Base-by-base conservation (phyloP, 2,797 vertebrate genomes). In the Sylvia borin region DNA sequence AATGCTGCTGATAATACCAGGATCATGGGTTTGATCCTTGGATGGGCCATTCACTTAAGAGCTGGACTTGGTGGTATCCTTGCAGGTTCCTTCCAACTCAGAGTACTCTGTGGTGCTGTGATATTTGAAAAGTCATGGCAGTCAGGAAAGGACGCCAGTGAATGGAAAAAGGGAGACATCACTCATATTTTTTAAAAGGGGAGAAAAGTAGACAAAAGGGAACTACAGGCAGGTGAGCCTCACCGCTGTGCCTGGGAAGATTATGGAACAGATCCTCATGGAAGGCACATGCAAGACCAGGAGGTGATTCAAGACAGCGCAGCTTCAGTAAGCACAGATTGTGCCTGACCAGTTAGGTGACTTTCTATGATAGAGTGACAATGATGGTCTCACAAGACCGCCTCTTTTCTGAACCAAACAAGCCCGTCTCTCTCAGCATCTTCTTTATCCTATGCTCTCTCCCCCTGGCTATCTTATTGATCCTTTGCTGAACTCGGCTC, bases 401-500 rank as follows among this genome's bases (percentile, higher is more conserved):
- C 75, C 34, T 47, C 29, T 87, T 75, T 64, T 72, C 64, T 65
- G 32, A 29, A 24, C 31, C 66, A 29, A 85, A 58, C 29, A 72
- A 73, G 25, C 47, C 15, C 22, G 17, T 72, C 27, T 71, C 16
- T 54, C 29, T 82, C 64, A 79, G 47, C 34, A 16, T 36, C 22
- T 17, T 36, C 9, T 72, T 90, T 67, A 68, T 65, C 34, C 42
- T 66, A 32, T 72, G 26, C 16, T 62, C 21, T 80, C 26, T 72
- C 7, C 31, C 27, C 13, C 4, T 42, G 18, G 40, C 24, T 67
- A 0, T 68, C 29, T 72, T 76, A 29, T 0, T 68, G 34, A 47
- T 72, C 38, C 42, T 72, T 65, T 19, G 4, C 64, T 75, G 50
- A 61, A 34, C 71, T 79, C 68, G 32, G n/a, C 51, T 73, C 2